Evolutionary conservation across 37 sponge, comb jelly and placozoan species (phyloP), one percentile per base, ranked within the genome.

Genomic region (Halichondria panicea): DNA sequence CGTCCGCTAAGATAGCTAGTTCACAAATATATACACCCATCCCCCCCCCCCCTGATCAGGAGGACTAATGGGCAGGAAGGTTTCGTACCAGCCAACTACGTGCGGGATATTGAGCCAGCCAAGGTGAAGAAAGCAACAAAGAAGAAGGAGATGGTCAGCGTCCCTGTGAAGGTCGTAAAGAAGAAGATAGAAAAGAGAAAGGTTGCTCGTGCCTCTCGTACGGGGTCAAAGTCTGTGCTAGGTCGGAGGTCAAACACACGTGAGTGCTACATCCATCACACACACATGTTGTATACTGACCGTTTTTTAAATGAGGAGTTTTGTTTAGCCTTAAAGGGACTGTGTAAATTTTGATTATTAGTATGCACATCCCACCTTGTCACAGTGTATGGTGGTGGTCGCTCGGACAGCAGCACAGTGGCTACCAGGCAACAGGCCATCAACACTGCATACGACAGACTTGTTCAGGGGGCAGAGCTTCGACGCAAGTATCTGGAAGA

Each of bases 61-160:
- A 39, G 93, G 8, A 50, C 60, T 1, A 82, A 90, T 71, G 94
- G 91, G n/a, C 91, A 93, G 66, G 92, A 93, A 61, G 97, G 97
- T 42, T 93, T 72, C 68, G 88, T 93, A 1, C 97, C 97, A 28
- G 91, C 91, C 41, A 96, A 92, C 62, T 96, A 96, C 60, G 84
- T 96, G 40, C 59, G 68, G 43, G 97, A 96, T 65, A 61, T 84
- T 11, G 94, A 85, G 36, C 94, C 97, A 38, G 46, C 68, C 3
- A 81, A 81, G 55, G 50, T 84, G 37, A 80, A 72, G 48, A 77
- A 74, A 36, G 58, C 45, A 8, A 60, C 73, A 8, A 89, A 81
- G 59, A 80, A 80, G 68, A 87, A 84, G 42, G 94, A 84, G 48
- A 27, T 75, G 75, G 90, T 83, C 31, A 76, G 74, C 15, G 87